Evolutionary conservation across 2,797 vertebrate species (phyloP), one percentile per base, ranked within the genome.

Genomic region (Chrosomus eos): DNA sequence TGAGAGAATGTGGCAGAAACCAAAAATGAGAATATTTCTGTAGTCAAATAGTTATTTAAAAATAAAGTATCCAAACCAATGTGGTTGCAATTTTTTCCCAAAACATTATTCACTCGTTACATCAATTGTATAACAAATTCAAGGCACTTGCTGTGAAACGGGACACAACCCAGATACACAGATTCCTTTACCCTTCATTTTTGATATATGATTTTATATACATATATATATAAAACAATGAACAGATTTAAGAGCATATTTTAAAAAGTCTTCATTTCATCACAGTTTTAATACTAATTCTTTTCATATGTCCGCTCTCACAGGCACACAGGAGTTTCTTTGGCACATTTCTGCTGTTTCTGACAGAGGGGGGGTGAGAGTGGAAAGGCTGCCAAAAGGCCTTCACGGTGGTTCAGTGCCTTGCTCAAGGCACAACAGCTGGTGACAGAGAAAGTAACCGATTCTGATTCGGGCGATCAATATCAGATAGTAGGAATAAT

Each of bases 331-430:
- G 21, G 23, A 64, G 64, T 73, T 60, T 84, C 82, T 78, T 84
- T 84, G 82, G 81, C 60, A 75, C 33, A 83, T 76, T 31, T 51
- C 53, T 74, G 60, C 40, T 66, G 43, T 68, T 84, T 84, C 33
- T 58, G 19, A 55, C 36, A 43, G 62, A 55, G 62, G 48, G 60
- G 60, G 48, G 31, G 43, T 55, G 26, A 45, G 40, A 64, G 55
- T 26, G 40, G 55, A 55, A 74, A 51, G 79, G 36, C 64, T 55
- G 45, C 64, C 36, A 76, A 6, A 53, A 76, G 28, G 33, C 48
- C 40, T 45, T 66, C 53, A 82, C 36, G 81, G 70, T 82, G 70
- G 68, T 82, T 74, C 21, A 64, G 70, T 74, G 70, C 21, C 80
- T 73, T 62, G 43, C 64, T 70, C 48, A 73, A 73, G 38, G 38